Conservation (phyloP, 1,140 invertebrate species). For the Psilanteris sp. region DNA sequence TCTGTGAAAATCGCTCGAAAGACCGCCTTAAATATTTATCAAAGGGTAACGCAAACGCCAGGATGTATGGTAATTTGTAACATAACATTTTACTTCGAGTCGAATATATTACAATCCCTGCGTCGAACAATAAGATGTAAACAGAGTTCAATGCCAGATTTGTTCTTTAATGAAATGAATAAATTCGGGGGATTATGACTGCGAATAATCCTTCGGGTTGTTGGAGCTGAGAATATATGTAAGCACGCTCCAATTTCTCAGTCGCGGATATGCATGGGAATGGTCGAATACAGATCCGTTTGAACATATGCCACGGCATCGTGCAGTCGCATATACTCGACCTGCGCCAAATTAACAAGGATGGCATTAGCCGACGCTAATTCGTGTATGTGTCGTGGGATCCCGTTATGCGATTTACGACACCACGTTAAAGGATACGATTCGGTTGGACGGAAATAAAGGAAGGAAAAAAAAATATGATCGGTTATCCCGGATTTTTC, state of each 20-base stretch:
- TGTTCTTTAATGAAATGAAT: slow-evolving; percentile 39
- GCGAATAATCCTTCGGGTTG: slow-evolving; percentile 12
- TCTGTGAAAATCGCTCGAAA: no score
- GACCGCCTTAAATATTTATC: no score
- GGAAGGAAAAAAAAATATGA: slow-evolving; percentile 28
- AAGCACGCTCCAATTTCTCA: slow-evolving; percentile 16
- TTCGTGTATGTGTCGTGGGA: slow-evolving; percentile 24
- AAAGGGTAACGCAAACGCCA: no score
- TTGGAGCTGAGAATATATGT: slow-evolving; percentile 5
- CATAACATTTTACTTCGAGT: no score
- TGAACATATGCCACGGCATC: slow-evolving; percentile 26
- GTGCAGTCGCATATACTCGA: slow-evolving; percentile 27
- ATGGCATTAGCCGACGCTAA: slow-evolving; percentile 27
- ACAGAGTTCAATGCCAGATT: slow-evolving; percentile 7
- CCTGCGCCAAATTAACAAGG: slow-evolving; percentile 30
- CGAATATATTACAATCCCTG: no score
- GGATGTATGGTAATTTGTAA: slow-evolving; percentile 5
- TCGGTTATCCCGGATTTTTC: slow-evolving; percentile 32
- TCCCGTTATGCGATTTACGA: slow-evolving; percentile 37
- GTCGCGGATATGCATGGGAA: slow-evolving; percentile 19
- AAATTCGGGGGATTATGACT: slow-evolving; percentile 17
- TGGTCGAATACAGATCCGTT: slow-evolving; percentile 8
- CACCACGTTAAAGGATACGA: slow-evolving; percentile 10
- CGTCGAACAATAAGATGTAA: slow-evolving; percentile 14
- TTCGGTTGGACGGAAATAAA: no score